A percentile compares a stretch with the other conserved stretches of the same genome.
phyloP scores from a whole-genome alignment of 1,140 invertebrate species.

The Microvelia longipes region DNA sequence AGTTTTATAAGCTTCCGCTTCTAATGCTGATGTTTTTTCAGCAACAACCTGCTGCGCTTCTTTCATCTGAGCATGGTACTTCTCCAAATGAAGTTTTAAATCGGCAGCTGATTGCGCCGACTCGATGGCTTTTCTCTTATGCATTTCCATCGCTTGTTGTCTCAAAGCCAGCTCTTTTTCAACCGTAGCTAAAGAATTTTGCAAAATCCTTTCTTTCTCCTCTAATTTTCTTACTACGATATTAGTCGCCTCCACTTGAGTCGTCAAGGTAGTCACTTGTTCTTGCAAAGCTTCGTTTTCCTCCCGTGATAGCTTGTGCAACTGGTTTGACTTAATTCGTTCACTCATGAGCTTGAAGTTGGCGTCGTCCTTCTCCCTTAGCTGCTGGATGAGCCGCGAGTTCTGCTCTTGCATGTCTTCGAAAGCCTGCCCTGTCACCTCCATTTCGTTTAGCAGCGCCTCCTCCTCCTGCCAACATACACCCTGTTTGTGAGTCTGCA shows the following conservation, averaged over 20 bases:
- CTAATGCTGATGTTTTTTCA: slow-evolving; percentile 86
- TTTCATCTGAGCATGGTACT: slow-evolving; percentile 91
- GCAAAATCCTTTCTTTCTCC: slow-evolving; percentile 89
- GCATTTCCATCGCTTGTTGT: slow-evolving; percentile 92
- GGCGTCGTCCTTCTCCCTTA: slow-evolving; percentile 95
- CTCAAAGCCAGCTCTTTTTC: slow-evolving; percentile 85
- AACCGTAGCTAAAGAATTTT: slow-evolving; percentile 78
- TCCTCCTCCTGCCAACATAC: slow-evolving; percentile 71
- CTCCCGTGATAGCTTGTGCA: slow-evolving; percentile 84
- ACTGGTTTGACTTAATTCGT: slow-evolving; percentile 88
- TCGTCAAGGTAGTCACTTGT: slow-evolving; percentile 68
- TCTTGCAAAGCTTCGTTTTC: slow-evolving; percentile 83
- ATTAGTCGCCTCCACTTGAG: slow-evolving; percentile 89
- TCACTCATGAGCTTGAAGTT: slow-evolving; percentile 99
- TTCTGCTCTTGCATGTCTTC: slow-evolving; percentile 99
- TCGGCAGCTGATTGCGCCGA: slow-evolving; percentile 91
- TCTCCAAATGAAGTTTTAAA: slow-evolving; percentile 89
- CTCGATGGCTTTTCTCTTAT: slow-evolving; percentile 92
- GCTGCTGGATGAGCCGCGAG: slow-evolving; percentile 83
- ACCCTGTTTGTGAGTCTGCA: slow-evolving; percentile 64
- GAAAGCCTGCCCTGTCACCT: slow-evolving; percentile 96
- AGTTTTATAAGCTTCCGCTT: slow-evolving; percentile 93
- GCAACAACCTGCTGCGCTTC: slow-evolving; percentile 92
- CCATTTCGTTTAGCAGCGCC: slow-evolving; percentile 94
- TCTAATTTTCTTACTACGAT: slow-evolving; percentile 86